phyloP scores from a whole-genome alignment of 2,113 vertebrate species.

The Collichthys lucidus region DNA sequence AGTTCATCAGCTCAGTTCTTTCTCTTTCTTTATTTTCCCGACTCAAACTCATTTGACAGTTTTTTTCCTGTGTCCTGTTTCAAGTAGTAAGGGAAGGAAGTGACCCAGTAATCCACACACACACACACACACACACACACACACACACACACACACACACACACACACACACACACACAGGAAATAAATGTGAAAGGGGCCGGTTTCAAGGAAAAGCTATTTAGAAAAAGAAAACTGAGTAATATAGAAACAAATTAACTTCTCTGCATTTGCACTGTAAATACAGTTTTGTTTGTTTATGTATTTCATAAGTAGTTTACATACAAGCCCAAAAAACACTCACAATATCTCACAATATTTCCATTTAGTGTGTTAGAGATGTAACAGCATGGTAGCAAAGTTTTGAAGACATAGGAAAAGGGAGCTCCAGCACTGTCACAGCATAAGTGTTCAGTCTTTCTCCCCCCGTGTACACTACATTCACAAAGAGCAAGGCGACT shows the following conservation, averaged over 20 bases:
- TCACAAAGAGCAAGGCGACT: neutral
- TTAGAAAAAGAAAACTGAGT: neutral
- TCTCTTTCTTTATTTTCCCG: slow-evolving; percentile 43
- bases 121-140: slow-evolving; percentile 7
- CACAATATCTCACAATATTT: neutral
- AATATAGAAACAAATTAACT: neutral
- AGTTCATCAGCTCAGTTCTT: neutral
- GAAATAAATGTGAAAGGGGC: slow-evolving; percentile 49
- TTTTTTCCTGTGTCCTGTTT: slow-evolving; percentile 28
- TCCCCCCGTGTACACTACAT: neutral
- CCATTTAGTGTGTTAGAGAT: neutral
- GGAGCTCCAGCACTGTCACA: neutral
- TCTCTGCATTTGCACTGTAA: too few species aligned
- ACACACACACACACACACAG: slow-evolving; percentile 32
- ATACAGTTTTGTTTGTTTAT: too few species aligned
- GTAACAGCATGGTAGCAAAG: neutral
- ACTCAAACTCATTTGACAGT: neutral
- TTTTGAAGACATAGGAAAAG: neutral
- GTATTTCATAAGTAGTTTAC: neutral
- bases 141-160: slow-evolving; percentile 1
- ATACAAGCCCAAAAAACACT: neutral
- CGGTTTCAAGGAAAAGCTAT: neutral
- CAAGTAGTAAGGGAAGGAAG: slow-evolving; percentile 63
- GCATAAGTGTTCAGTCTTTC: too few species aligned
- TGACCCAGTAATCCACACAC: neutral